Evolutionary conservation across 2,797 vertebrate genomes (phyloP).

Genomic region (Eulemur rubriventer): DNA sequence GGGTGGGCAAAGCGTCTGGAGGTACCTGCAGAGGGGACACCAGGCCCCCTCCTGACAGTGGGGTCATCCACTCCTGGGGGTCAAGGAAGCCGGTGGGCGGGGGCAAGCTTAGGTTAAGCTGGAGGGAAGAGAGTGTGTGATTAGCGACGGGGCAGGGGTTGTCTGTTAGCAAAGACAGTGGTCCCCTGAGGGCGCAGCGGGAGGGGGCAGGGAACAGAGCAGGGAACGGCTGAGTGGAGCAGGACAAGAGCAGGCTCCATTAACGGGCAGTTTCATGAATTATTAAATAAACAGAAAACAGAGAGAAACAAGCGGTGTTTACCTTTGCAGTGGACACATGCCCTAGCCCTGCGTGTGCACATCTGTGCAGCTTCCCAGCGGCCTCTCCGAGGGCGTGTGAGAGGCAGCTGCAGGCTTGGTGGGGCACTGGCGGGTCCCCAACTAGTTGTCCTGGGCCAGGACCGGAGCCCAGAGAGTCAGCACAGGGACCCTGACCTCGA

Average conservation of each 20-base stretch:
- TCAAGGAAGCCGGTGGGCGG: neutral
- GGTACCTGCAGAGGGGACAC: neutral
- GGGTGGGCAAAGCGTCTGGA: fast-evolving
- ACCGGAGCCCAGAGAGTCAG: neutral
- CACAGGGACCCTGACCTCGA: fast-evolving
- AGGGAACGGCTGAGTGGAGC: neutral
- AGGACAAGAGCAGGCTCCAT: neutral
- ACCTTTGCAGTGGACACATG: fast-evolving
- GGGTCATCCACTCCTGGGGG: neutral
- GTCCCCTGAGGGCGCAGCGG: neutral
- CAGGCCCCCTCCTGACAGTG: too few species aligned
- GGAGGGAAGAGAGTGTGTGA: neutral
- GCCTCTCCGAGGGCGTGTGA: fast-evolving
- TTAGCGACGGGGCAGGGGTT: neutral
- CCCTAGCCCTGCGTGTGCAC: neutral
- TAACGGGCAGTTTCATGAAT: neutral
- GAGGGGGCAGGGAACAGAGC: neutral
- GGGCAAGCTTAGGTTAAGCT: neutral
- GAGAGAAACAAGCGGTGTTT: neutral
- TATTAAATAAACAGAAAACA: neutral
- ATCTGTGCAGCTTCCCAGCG: neutral
- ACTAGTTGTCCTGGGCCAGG: neutral
- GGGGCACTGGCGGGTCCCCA: too few species aligned
- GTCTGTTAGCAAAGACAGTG: neutral
- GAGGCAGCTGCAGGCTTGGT: neutral